Percentiles rank a stretch among this genome's conserved stretches.
Conservation (phyloP, 2,113 vertebrate genomes). For the Vidua chalybeata region DNA sequence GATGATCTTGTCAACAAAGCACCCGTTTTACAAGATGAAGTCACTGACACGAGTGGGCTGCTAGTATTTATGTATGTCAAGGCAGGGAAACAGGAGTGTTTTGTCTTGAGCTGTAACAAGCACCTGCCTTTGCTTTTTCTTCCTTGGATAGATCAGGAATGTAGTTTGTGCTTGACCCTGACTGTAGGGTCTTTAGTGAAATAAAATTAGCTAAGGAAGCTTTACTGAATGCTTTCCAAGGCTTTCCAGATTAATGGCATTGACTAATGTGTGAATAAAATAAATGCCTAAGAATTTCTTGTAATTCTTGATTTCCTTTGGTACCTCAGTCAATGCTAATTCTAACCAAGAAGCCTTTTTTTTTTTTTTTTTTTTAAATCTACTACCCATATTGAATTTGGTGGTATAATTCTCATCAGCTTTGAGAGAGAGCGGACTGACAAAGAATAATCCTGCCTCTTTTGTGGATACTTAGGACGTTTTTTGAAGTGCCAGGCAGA, state of each 20-base stretch:
- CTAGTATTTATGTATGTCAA: not conserved
- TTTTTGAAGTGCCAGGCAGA: not conserved
- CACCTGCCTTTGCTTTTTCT: not conserved
- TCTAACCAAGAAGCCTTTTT: not conserved
- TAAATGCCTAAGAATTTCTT: not conserved
- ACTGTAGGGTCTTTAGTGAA: not conserved
- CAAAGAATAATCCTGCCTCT: not conserved
- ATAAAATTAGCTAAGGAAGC: not conserved
- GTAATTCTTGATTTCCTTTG: not conserved
- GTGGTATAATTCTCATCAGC: not conserved
- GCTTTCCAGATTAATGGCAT: not conserved
- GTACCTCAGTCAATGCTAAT: not conserved
- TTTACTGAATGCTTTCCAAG: not conserved
- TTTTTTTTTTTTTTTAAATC: not conserved
- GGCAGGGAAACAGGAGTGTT: not conserved
- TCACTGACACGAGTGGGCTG: not conserved
- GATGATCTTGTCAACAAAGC: constrained; percentile 61
- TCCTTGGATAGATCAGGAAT: not conserved
- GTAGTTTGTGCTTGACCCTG: not conserved
- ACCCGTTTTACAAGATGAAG: constrained; percentile 3
- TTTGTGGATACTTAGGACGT: not conserved
- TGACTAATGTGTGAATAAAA: not conserved
- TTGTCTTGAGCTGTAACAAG: not conserved
- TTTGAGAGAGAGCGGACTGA: not conserved
- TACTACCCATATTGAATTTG: not conserved